phyloP scores from a whole-genome alignment of 2,888 invertebrate genomes.

The Chorisops tibialis region DNA sequence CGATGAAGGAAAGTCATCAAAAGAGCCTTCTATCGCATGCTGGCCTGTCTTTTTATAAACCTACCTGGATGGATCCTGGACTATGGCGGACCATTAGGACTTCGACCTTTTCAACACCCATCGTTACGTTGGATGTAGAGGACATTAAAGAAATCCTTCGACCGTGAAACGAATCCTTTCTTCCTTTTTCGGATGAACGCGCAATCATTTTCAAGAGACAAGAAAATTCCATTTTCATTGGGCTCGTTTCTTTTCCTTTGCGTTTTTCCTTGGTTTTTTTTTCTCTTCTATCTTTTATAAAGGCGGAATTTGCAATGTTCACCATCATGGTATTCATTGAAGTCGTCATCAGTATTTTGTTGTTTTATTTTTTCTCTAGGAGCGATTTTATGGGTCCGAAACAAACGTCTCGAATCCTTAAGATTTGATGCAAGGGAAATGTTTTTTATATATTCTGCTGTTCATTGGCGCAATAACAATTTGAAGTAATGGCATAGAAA shows the following conservation, averaged over 20 bases:
- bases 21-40: background rate
- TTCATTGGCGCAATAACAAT: too few relatives aligned
- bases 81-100: constrained; percentile 8
- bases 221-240: constrained; percentile 24
- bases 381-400: too few relatives aligned
- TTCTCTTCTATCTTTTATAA: background rate
- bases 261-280: background rate
- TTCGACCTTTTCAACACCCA: constrained; percentile 17
- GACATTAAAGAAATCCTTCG: constrained; percentile 23
- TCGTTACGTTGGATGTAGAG: constrained; percentile 12
- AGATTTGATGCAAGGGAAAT: too few relatives aligned
- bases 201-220: constrained; percentile 23
- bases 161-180: constrained; percentile 26
- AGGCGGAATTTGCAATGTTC: too few relatives aligned
- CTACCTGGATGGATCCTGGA: background rate
- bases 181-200: constrained; percentile 26
- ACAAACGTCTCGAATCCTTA: too few relatives aligned
- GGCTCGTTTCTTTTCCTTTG: constrained; percentile 12
- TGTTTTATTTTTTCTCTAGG: too few relatives aligned
- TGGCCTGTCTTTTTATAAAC: background rate
- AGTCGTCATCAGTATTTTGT: too few relatives aligned
- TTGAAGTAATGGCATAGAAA: too few relatives aligned
- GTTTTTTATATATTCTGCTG: too few relatives aligned
- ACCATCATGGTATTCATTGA: too few relatives aligned
- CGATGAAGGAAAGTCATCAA: constrained; percentile 1